Conservation (phyloP, 1,140 invertebrate species). For the Musca domestica region DNA sequence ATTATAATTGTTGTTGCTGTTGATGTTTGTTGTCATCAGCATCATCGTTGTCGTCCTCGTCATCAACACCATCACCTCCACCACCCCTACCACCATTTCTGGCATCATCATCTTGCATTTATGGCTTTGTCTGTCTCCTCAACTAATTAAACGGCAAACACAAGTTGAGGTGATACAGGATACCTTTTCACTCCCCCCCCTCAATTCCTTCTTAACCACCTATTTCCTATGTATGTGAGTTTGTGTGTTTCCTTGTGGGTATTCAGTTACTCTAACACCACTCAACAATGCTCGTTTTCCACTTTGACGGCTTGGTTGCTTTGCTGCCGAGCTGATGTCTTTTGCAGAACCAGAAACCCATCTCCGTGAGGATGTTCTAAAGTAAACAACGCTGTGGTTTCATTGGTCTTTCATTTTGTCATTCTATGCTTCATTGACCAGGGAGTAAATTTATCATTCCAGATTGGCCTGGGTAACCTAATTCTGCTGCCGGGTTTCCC, state of each 20-base stretch:
- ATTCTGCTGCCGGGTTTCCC: no score
- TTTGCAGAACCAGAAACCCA: no score
- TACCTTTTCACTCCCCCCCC: not conserved
- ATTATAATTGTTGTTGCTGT: constrained; percentile 1
- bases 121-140: constrained; percentile 15
- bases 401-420: no score
- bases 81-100: not conserved
- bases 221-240: not conserved
- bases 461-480: no score
- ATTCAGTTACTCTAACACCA: constrained; percentile 5
- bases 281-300: constrained; percentile 7
- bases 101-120: constrained; percentile 21
- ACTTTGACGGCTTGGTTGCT: not conserved
- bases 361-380: no score
- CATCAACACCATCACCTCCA: not conserved
- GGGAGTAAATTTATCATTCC: no score
- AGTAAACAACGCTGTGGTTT: no score
- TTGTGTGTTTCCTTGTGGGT: not conserved
- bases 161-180: constrained; percentile 19
- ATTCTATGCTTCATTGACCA: no score
- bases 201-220: no score
- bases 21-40: constrained; percentile 16
- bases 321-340: no score
- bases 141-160: constrained; percentile 18
- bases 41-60: not conserved